Evolutionary conservation across 2,888 invertebrate species (phyloP), one percentile per base, ranked within the genome.

Genomic region (Hyppa rectilinea): DNA sequence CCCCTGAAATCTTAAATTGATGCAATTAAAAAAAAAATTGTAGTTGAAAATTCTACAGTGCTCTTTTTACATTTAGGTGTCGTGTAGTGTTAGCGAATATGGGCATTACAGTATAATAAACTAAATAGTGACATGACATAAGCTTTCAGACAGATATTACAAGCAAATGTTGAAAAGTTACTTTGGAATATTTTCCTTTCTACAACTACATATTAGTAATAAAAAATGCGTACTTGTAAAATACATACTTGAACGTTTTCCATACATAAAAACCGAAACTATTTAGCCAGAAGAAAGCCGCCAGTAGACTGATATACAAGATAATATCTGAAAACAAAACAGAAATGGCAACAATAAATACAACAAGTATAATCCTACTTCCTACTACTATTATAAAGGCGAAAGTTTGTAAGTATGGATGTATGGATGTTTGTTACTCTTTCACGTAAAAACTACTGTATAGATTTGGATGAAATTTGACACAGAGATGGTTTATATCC

Each of bases 251-350:
- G 89, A 98, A 98, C 1, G 98, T 98, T 90, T 97, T 98, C 98
- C 98, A 98, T 77, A 98, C 97, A 90, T 98, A 98, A 90, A 98
- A 98, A 61, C 98, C 98, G 77, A 98, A 96, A 88, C 98, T 98
- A 84, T 98, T 98, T 4, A 98, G 93, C 98, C 98, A 98, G 88
- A 98, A 98, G 92, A 98, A 98, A 62, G 98, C 98, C 43, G 97
- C 98, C 80, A 98, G 89, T 65, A 98, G 93, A 87, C 98, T 97
- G 65, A 98, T 96, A 86, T 98, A 98, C 81, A 98, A 96, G 83
- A 98, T 96, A 9, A 97, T 97, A 95, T 98, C 98, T 98, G 96
- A 77, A 97, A 84, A 64, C 83, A n/a, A 74, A 73, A 23, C 4
- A 68, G 58, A 75, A 68, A 50, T 34, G 2, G 0, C n/a, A 67